phyloP scores from a whole-genome alignment of 2,797 vertebrate species.

The Gambusia yucatana region DNA sequence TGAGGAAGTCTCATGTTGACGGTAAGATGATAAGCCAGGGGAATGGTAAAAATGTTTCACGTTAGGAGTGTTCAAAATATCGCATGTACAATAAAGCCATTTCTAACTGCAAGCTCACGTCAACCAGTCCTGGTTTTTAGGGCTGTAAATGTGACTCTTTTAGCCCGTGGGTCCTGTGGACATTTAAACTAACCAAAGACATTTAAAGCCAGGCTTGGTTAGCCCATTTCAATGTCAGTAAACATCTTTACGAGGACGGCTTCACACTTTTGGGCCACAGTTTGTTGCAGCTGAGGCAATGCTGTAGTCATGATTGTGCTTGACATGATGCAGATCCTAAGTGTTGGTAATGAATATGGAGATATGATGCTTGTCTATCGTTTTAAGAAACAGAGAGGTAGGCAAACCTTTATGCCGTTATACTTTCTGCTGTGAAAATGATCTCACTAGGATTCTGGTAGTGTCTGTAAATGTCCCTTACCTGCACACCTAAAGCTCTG shows the following conservation, averaged over 20 bases:
- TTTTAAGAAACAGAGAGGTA: neutral
- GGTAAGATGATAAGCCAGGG: neutral
- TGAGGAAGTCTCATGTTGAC: neutral
- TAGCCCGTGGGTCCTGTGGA: neutral
- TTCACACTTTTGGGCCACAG: neutral
- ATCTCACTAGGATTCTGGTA: neutral
- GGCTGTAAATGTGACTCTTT: neutral
- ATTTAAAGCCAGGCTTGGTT: neutral
- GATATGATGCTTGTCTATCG: neutral
- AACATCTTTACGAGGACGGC: neutral
- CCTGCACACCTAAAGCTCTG: constrained; percentile 99
- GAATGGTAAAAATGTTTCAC: neutral
- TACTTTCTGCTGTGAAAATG: neutral
- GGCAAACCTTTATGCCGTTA: neutral
- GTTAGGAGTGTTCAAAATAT: neutral
- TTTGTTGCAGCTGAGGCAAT: neutral
- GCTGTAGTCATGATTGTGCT: neutral
- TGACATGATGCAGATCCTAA: neutral
- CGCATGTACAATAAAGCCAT: neutral
- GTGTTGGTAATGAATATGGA: neutral
- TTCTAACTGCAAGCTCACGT: neutral
- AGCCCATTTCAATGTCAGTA: neutral
- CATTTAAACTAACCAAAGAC: neutral
- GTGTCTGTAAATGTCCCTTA: constrained; percentile 62
- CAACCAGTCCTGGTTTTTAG: neutral